Percentiles rank a stretch among this genome's conserved stretches.
These are phyloP conservation scores for Mesitornis unicolor DNA, from an alignment of 2,113 vertebrate species.

Conservation along the genomic window DNA sequence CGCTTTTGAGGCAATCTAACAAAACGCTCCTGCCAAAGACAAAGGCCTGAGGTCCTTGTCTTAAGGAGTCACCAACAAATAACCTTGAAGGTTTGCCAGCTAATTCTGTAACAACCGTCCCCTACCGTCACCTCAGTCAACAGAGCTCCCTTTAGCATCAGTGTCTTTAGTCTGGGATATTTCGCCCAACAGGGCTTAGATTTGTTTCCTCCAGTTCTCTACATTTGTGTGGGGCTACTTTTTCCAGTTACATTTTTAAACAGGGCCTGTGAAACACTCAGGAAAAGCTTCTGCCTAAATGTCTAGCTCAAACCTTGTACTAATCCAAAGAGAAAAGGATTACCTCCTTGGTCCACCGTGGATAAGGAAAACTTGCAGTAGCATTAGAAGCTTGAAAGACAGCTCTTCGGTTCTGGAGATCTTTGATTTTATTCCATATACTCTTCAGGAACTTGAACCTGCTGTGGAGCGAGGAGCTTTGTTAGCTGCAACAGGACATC, in stretches of 20 bases:
- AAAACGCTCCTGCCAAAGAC: background rate
- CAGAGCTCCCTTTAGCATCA: background rate
- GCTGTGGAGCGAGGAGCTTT: conserved; percentile 24
- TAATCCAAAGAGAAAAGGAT: background rate
- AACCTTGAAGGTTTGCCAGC: background rate
- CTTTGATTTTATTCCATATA: conserved; percentile 63
- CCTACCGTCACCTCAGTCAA: background rate
- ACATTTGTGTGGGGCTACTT: background rate
- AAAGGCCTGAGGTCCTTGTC: background rate
- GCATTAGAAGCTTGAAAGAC: background rate
- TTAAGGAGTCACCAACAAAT: background rate
- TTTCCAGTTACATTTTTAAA: background rate
- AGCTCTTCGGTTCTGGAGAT: fast-evolving
- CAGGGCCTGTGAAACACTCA: background rate
- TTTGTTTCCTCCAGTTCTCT: background rate
- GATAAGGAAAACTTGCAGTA: background rate
- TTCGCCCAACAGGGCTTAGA: fast-evolving
- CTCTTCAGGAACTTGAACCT: conserved; percentile 58
- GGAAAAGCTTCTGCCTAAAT: background rate
- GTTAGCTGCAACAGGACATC: background rate
- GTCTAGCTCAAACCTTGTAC: background rate
- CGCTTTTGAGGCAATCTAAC: background rate
- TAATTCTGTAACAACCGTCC: background rate
- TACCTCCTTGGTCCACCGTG: conserved; percentile 32
- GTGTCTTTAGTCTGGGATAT: background rate